Base-by-base conservation (phyloP, 2,797 vertebrate species). In the Mastacembelus armatus region DNA sequence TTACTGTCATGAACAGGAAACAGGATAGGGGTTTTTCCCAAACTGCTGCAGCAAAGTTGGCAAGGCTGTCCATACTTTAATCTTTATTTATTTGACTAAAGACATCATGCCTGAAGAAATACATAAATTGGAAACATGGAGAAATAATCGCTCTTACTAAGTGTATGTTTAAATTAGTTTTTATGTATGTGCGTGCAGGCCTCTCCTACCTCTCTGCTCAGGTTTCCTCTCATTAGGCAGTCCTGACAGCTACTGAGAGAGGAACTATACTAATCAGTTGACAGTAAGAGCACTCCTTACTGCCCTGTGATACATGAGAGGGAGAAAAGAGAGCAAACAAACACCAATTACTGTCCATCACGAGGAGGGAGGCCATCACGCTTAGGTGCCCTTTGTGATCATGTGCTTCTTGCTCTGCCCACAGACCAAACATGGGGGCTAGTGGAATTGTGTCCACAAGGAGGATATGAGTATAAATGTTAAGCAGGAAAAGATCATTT, bases 261-360 rank as follows among this genome's bases (percentile, higher is more conserved):
- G 66, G 52, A 68, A 59, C 60, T 38, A 66, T 68, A 67, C 86
- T 88, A 85, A 91, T 88, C 85, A 91, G 59, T 45, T 81, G 79
- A 85, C 84, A 81, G 80, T 86, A 85, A 90, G 87, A 83, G 74
- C 78, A 63, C 71, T 85, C 78, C 88, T 91, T 86, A 85, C 79
- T 77, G 66, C 60, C 63, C 52, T 15, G 32, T 24, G 64, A 88
- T 80, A 80, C 72, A 71, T 81, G 74, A 84, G 85, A 84, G 80
- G 66, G 77, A 84, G 75, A 74, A 63, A 66, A 72, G 77, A 86
- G 77, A 71, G 81, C 81, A 90, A 90, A 92, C 84, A 93, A 89
- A 91, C 85, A 84, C 85, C 84, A 87, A 89, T 91, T 89, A 90
- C 83, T 85, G 86, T 85, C 85, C 12, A 52, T 89, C 87, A 89